Conservation (phyloP, 2,888 invertebrate species). For the Opisthograptis luteolata region DNA sequence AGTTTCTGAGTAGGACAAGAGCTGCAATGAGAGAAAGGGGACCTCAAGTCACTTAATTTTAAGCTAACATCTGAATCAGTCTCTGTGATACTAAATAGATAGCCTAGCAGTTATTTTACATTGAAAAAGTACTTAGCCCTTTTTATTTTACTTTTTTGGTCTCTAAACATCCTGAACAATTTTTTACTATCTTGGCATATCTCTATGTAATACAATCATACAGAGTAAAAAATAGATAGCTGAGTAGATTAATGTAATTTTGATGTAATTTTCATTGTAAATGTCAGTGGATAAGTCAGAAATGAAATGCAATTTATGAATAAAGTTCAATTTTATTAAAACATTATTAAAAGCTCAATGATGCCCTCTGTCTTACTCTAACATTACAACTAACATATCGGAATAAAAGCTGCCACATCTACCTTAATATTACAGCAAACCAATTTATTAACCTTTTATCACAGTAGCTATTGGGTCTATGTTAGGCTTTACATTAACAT, state of each 20-base stretch:
- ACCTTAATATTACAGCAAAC: slow-evolving; percentile 35
- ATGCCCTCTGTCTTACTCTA: slow-evolving; percentile 43
- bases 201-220: too few species aligned
- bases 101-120: background rate
- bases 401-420: slow-evolving; percentile 3
- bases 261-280: too few species aligned
- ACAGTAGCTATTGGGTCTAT: slow-evolving; percentile 45
- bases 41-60: slow-evolving; percentile 77
- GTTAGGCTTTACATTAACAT: background rate
- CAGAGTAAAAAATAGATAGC: too few species aligned
- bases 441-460: slow-evolving; percentile 48
- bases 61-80: slow-evolving; percentile 1
- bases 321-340: slow-evolving; percentile 44
- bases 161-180: too few species aligned
- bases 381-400: slow-evolving; percentile 30
- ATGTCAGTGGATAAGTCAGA: slow-evolving; percentile 25
- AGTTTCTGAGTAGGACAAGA: slow-evolving; percentile 74
- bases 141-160: too few species aligned
- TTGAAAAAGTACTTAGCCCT: background rate
- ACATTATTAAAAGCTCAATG: slow-evolving; percentile 52
- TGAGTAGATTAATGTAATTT: background rate
- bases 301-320: slow-evolving; percentile 35
- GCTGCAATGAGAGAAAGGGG: slow-evolving; percentile 80
- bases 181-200: too few species aligned
- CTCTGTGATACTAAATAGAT: slow-evolving; percentile 27